Conservation (phyloP, 2,888 invertebrate species). For the Napeogenes inachia region DNA sequence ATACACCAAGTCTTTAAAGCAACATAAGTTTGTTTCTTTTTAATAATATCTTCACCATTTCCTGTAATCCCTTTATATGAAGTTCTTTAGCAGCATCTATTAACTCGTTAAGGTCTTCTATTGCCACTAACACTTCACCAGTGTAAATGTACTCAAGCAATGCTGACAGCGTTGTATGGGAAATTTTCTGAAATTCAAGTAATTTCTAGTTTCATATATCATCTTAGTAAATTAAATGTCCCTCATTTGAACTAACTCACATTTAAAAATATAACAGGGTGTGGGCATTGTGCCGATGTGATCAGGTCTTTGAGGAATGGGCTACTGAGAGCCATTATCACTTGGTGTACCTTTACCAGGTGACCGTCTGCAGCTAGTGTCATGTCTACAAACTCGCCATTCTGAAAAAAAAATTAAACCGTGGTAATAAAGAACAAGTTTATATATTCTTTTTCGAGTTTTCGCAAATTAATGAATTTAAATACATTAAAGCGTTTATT, state of each 20-base stretch:
- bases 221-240: not conserved
- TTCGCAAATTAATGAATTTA: too few relatives aligned
- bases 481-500: too few relatives aligned
- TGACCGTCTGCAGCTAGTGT: conserved; percentile 70
- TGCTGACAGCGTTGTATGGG: conserved; percentile 52
- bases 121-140: conserved; percentile 57
- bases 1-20: too few relatives aligned
- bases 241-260: conserved; percentile 41
- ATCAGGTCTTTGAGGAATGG: conserved; percentile 68
- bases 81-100: conserved; percentile 59
- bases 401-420: conserved; percentile 43
- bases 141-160: conserved; percentile 69
- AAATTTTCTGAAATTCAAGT: conserved; percentile 54
- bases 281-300: conserved; percentile 54
- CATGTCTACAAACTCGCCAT: conserved; percentile 71
- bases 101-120: conserved; percentile 51
- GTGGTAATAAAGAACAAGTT: conserved; percentile 1
- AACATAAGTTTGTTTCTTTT: not conserved
- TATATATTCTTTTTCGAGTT: too few relatives aligned
- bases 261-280: conserved; percentile 69
- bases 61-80: conserved; percentile 62
- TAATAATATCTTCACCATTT: conserved; percentile 46
- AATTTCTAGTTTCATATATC: not conserved
- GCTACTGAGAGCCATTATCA: conserved; percentile 66
- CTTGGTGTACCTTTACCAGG: conserved; percentile 67